Percentiles rank a stretch among this genome's conserved stretches.
Evolutionary conservation across 1,140 invertebrate species (phyloP).

Genomic region (Halyomorpha halys): DNA sequence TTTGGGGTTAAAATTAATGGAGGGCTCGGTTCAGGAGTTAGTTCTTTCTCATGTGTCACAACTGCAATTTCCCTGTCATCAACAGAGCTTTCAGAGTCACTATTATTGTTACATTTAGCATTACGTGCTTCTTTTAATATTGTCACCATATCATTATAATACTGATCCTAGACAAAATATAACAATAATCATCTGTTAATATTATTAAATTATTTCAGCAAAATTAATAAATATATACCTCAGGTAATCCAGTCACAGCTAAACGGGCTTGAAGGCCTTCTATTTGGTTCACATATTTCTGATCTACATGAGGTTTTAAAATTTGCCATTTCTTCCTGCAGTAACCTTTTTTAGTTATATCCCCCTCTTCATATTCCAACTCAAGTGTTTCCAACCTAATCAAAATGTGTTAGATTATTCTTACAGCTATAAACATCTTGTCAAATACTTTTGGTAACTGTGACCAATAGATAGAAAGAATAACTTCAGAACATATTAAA

Average conservation of each 20-base stretch:
- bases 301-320: conserved; percentile 27
- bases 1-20: not conserved
- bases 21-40: not conserved
- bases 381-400: conserved; percentile 27
- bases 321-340: conserved; percentile 31
- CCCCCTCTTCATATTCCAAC: conserved; percentile 28
- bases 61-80: conserved; percentile 18
- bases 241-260: not conserved
- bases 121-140: conserved; percentile 18
- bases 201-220: not conserved
- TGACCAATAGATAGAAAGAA: no score
- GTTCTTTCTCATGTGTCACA: not conserved
- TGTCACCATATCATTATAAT: conserved; percentile 3
- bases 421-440: no score
- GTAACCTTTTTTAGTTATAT: conserved; percentile 31
- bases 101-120: conserved; percentile 2
- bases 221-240: not conserved
- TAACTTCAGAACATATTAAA: no score
- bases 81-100: conserved; percentile 1
- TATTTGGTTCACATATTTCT: conserved; percentile 23
- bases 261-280: conserved; percentile 16
- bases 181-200: not conserved
- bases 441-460: no score
- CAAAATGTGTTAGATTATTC: no score
- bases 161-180: conserved; percentile 12